These are phyloP conservation scores for Mythimna lalbum DNA, from an alignment of 2,888 invertebrate species.

Conservation along the genomic window DNA sequence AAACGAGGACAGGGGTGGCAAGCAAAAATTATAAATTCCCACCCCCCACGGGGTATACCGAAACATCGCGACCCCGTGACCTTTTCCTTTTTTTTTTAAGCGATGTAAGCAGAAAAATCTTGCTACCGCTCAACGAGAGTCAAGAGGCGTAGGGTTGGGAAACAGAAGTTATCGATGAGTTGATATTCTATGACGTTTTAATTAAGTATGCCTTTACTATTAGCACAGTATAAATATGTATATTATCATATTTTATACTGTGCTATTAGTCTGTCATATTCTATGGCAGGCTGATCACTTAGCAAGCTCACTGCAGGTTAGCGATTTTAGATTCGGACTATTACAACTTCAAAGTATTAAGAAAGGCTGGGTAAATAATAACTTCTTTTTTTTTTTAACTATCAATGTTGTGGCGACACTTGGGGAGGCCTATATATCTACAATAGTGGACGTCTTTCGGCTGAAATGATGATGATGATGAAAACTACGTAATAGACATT, in stretches of 20 bases:
- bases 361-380: not conserved
- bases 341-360: not conserved
- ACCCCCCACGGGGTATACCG: constrained; percentile 59
- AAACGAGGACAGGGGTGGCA: constrained; percentile 44
- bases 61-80: constrained; percentile 80
- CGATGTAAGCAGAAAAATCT: constrained; percentile 80
- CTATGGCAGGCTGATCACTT: not conserved
- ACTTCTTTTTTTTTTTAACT: not conserved
- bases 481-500: too few species aligned
- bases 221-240: too few species aligned
- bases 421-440: too few species aligned
- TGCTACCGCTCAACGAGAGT: constrained; percentile 73
- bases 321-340: not conserved
- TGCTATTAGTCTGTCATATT: too few species aligned
- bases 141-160: constrained; percentile 66
- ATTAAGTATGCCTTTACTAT: too few species aligned
- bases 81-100: constrained; percentile 79
- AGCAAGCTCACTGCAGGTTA: not conserved
- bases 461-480: too few species aligned
- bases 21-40: constrained; percentile 65
- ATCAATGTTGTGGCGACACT: too few species aligned
- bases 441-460: too few species aligned
- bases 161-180: constrained; percentile 59
- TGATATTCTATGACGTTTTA: too few species aligned
- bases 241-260: too few species aligned